Conservation (phyloP, 2,797 vertebrate genomes). For the Neosilurus mollespiculum region DNA sequence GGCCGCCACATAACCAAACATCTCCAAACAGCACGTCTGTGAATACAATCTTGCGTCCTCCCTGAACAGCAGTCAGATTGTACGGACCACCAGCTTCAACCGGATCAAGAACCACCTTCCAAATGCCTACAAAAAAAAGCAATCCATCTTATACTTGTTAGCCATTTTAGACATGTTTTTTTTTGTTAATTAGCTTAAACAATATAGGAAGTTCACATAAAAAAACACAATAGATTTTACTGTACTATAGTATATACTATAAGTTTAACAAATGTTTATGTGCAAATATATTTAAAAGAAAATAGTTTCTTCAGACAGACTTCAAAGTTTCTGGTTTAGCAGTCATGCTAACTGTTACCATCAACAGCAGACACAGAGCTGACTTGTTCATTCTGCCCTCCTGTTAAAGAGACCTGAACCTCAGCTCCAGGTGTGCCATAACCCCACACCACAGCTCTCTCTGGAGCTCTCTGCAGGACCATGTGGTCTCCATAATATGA, state of each 20-base stretch:
- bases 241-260: neutral
- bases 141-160: neutral
- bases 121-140: slow-evolving; percentile 68
- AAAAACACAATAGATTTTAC: neutral
- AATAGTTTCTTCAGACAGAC: neutral
- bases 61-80: slow-evolving; percentile 63
- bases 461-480: slow-evolving; percentile 86
- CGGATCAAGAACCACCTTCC: slow-evolving; percentile 78
- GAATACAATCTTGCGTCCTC: slow-evolving; percentile 58
- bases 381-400: slow-evolving; percentile 52
- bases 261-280: neutral
- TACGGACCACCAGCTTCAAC: slow-evolving; percentile 82
- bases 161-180: neutral
- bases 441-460: slow-evolving; percentile 84
- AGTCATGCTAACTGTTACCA: slow-evolving; percentile 54
- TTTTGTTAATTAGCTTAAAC: neutral
- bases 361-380: slow-evolving; percentile 48
- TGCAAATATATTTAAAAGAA: neutral
- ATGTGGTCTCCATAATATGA: slow-evolving; percentile 84
- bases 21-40: slow-evolving; percentile 87
- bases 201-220: neutral
- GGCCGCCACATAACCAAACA: slow-evolving; percentile 90
- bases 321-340: neutral
- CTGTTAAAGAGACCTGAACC: slow-evolving; percentile 69
- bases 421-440: slow-evolving; percentile 63